Base-by-base conservation (phyloP, 2,113 vertebrate species). In the Hippoglossus stenolepis region DNA sequence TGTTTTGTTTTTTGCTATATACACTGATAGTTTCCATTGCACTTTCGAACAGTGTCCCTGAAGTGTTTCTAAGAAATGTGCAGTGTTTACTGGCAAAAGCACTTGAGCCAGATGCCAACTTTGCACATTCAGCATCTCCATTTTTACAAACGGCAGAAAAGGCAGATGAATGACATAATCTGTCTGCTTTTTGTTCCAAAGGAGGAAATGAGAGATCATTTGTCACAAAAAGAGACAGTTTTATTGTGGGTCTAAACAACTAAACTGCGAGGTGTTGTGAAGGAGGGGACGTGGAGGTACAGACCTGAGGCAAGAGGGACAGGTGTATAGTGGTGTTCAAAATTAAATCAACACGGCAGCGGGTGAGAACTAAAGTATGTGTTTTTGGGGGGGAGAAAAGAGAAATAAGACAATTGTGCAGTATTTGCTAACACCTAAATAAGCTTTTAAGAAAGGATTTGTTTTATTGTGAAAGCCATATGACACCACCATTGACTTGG, bases 21-120 rank as follows among this genome's bases (percentile, higher is more conserved):
- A 73, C 71, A 84, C 21, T 72, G 23, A 79, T 56, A 49, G 13
- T 18, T 57, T 28, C 15, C 74, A 57, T 70, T 70, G n/a, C 35
- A 35, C 17, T 20, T 54, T 51, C 38, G 45, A 64, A 38, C 20
- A 35, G 14, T 35, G 24, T 47, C 45, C 45, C 45, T 47, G 45
- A 43, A 60, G 51, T 69, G 21, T 69, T 53, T 77, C 28, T n/a
- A 65, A 23, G 0, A 75, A 64, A 73, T 73, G 23, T 75, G 24
- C 26, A 57, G 24, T 23, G 38, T 20, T 28, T n/a, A 8, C 15
- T 67, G 11, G 61, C 3, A 59, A 47, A 54, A 38, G 35, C 40
- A 53, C 57, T 43, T 14, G 53, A 57, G 24, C 53, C 38, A 68
- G 51, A 18, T 10, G 9, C 5, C 35, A 15, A 15, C 56, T 70